A percentile compares a stretch with the other conserved stretches of the same genome.
Conservation (phyloP, 2,888 invertebrate genomes). For the Pecten maximus region DNA sequence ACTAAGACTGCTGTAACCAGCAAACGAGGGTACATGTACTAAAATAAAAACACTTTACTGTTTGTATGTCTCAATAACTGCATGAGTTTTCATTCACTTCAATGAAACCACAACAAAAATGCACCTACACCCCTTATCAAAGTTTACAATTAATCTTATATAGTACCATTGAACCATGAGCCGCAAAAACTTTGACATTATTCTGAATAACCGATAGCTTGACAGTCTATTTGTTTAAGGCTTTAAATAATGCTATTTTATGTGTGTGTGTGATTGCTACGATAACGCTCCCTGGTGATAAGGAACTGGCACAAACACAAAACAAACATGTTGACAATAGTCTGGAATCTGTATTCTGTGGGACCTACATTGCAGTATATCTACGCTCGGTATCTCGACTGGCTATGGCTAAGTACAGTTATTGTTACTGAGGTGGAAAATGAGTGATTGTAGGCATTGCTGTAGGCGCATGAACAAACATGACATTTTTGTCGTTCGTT, state of each 20-base stretch:
- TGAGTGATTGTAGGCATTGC: neutral
- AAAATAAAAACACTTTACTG: too few species aligned
- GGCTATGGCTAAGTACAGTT: neutral
- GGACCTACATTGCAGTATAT: neutral
- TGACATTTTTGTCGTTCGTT: neutral
- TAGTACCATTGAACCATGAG: neutral
- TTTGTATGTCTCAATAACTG: too few species aligned
- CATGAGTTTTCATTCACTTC: too few species aligned
- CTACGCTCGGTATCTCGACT: neutral
- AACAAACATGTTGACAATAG: neutral
- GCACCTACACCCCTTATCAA: neutral
- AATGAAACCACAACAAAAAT: neutral
- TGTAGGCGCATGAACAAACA: conserved; percentile 15
- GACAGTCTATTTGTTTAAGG: neutral
- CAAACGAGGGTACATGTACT: too few species aligned
- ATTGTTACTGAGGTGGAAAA: neutral
- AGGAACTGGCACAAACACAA: neutral
- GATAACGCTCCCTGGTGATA: neutral
- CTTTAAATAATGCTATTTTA: neutral
- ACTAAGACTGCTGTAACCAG: too few species aligned
- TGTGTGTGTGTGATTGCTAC: neutral
- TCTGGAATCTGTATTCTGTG: neutral
- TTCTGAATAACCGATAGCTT: neutral
- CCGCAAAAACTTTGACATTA: neutral
- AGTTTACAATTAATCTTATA: neutral